Base-by-base conservation (phyloP, 35 echinoderm and acorn worm genomes). In the Diadema setosum region DNA sequence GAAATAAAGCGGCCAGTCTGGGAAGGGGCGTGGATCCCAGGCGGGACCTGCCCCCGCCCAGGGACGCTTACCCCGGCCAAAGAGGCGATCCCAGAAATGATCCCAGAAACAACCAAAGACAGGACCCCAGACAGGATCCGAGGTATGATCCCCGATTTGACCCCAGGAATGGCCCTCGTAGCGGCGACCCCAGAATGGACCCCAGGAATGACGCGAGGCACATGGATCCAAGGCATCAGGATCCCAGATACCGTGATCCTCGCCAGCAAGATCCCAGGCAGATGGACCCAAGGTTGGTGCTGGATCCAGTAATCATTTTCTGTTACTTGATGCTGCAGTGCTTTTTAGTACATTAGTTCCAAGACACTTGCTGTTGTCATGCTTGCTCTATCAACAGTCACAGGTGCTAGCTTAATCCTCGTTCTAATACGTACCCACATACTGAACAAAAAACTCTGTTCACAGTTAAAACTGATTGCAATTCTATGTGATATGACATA, bases 251-350 rank as follows among this genome's bases (percentile, higher is more conserved):
- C 20, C 34, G 33, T 15, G 70, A 76, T 42, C 70, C 70, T 33
- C 37, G 70, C n/a, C 80, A 88, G 39, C 87, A 89, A 43, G 87
- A 89, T 78, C 87, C 70, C 27, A 57, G 87, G 87, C 26, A 33
- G 39, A 70, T 81, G 39, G 63, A 90, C 46, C 78, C 81, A 83
- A 90, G 88, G 88, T 90, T 20, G 17, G 73, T 46, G 42, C n/a
- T n/a, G n/a, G n/a, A n/a, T n/a, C n/a, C n/a, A n/a, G n/a, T n/a
- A n/a, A n/a, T n/a, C n/a, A n/a, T n/a, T n/a, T n/a, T n/a, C n/a
- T n/a, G n/a, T n/a, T n/a, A n/a, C n/a, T n/a, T n/a, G n/a, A n/a
- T n/a, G n/a, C n/a, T n/a, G n/a, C n/a, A n/a, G n/a, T n/a, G n/a
- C n/a, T n/a, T n/a, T n/a, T n/a, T n/a, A n/a, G n/a, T n/a, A n/a